Evolutionary conservation across 2,797 vertebrate genomes (phyloP).

Genomic region (Lates japonicus): DNA sequence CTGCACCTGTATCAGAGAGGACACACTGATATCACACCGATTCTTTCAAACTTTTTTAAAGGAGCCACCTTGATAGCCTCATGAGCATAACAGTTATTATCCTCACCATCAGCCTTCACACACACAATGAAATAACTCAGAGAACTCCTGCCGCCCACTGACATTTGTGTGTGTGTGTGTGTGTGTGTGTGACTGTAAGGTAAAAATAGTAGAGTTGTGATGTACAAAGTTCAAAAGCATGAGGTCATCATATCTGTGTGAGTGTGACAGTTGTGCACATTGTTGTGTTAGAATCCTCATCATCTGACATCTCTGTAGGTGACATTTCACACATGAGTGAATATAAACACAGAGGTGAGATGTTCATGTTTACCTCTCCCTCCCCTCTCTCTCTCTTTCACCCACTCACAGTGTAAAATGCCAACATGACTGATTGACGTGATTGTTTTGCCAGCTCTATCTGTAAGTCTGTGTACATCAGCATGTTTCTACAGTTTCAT

Average conservation of each 20-base stretch:
- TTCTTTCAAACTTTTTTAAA: constrained; percentile 6
- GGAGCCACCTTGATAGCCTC: neutral
- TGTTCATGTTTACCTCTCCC: neutral
- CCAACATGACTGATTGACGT: too few relatives aligned
- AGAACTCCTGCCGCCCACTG: neutral
- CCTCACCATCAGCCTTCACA: neutral
- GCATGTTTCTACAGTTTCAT: too few relatives aligned
- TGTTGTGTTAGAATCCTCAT: constrained; percentile 40
- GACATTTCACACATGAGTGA: constrained; percentile 60
- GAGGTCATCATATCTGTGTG: too few relatives aligned
- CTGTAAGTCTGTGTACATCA: too few relatives aligned
- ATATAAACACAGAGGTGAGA: constrained; percentile 48
- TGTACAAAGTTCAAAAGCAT: neutral
- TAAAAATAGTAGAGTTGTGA: too few relatives aligned
- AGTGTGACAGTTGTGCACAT: neutral
- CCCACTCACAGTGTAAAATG: neutral
- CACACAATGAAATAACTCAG: constrained; percentile 4
- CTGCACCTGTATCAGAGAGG: neutral
- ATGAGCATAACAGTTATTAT: neutral
- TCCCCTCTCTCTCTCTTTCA: neutral
- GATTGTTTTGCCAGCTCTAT: too few relatives aligned
- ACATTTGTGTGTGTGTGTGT: neutral
- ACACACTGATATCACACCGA: neutral
- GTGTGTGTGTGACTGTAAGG: neutral
- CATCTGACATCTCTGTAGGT: constrained; percentile 32